Base-by-base conservation (phyloP, 2,888 invertebrate genomes). In the Dermolepida albohirtum region DNA sequence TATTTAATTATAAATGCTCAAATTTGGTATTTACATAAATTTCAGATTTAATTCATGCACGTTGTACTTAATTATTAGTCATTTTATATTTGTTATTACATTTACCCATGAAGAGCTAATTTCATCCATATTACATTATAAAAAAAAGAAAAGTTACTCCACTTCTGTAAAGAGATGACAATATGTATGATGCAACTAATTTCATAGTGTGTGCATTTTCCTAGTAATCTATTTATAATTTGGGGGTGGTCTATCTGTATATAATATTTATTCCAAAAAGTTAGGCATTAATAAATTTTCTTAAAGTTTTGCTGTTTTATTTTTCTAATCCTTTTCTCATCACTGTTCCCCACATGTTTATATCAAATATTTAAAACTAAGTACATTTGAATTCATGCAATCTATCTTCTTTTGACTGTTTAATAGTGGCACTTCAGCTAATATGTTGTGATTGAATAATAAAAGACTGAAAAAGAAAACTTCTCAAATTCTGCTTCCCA, bases 181-280 rank as follows among this genome's bases (percentile, higher is more conserved):
- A 64, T 52, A 64, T 22, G 51, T 64, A 52, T 51, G 64, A 40
- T 63, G 41, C 29, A 52, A 59, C 34, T 62, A 62, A 57, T 43
- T 57, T 43, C 22, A 62, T 62, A 62, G 54, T 54, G 64, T 64
- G 54, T 54, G 34, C 52, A 54, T 41, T 54, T 51, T 54, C 64
- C 34, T 64, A 63, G 50, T 17, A 64, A 52, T 52, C 22, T 64
- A 54, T 64, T 51, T 64, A 64, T 64, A 64, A 50, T 44, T 34
- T 52, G 64, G 64, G 16, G 64, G 14, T 41, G 64, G 52, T 43
- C 14, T 44, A 41, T 52, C 27, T 64, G 64, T 64, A 64, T 54
- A 64, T 64, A 52, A 64, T 64, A 64, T 64, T 64, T 64, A 64
- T 64, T 64, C 64, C 64, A 64, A 64, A 54, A 64, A 54, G 52